Conservation (phyloP, 2,113 vertebrate species). For the Gavialis gangeticus region DNA sequence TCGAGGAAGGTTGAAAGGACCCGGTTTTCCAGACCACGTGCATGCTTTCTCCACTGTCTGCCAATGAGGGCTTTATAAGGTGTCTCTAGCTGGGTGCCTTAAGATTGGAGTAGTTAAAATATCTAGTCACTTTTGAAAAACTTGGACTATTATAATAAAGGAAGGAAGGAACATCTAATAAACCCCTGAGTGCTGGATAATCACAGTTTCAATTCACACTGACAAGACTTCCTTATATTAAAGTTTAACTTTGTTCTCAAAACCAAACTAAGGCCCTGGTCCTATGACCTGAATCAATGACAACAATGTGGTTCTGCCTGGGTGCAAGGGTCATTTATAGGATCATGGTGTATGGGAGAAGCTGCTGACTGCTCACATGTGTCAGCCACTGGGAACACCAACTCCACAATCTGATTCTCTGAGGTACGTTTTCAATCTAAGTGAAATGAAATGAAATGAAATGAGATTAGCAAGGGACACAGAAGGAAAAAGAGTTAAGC, state of each 20-base stretch:
- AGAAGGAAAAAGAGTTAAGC: background rate
- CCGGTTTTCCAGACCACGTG: background rate
- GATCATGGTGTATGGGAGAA: background rate
- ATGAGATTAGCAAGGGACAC: background rate
- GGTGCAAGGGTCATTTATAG: background rate
- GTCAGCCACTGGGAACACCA: background rate
- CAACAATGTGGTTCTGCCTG: background rate
- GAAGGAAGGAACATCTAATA: accelerated
- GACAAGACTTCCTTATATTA: background rate
- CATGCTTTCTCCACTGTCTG: accelerated
- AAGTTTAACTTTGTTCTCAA: background rate
- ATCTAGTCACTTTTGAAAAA: background rate
- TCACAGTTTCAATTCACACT: background rate
- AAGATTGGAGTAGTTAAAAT: background rate
- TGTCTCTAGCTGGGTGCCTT: background rate
- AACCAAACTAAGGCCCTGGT: background rate
- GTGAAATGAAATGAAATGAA: background rate
- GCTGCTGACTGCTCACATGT: background rate
- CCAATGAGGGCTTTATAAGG: background rate
- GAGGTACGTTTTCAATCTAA: background rate
- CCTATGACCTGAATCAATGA: background rate
- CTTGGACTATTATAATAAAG: background rate
- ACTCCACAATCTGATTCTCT: background rate
- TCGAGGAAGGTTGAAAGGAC: background rate
- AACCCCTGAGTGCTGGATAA: background rate